A percentile compares a stretch with the other conserved stretches of the same genome.
phyloP scores from a whole-genome alignment of 2,113 vertebrate species.

The Elanus axillaris region DNA sequence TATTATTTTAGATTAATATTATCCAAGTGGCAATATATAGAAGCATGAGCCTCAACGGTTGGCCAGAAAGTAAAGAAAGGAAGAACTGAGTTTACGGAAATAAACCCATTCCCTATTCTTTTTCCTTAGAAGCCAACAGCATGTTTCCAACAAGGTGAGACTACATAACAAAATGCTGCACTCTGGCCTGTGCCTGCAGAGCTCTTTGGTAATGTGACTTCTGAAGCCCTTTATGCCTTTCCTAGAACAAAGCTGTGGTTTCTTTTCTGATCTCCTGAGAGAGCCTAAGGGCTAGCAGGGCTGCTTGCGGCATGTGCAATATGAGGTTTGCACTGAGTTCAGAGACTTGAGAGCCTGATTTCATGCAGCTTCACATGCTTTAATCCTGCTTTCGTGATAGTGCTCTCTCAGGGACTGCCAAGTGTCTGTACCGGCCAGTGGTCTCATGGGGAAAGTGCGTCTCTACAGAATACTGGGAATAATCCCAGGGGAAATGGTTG shows the following conservation, averaged over 20 bases:
- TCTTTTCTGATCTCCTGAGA: constrained; percentile 10
- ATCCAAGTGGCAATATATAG: background rate
- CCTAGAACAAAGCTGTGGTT: background rate
- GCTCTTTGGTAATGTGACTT: constrained; percentile 17
- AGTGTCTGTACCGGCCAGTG: background rate
- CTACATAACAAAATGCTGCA: constrained; percentile 26
- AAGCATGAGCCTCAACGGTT: background rate
- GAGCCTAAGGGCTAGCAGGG: background rate
- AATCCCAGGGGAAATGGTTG: background rate
- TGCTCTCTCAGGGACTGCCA: background rate
- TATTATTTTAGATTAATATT: background rate
- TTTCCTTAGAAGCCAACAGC: background rate
- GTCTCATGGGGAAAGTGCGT: background rate
- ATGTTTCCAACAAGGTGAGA: background rate
- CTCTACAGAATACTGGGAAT: background rate
- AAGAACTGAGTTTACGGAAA: background rate
- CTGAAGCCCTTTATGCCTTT: background rate
- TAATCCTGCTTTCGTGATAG: background rate
- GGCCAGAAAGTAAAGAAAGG: background rate
- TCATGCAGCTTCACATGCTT: background rate
- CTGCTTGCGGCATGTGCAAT: background rate
- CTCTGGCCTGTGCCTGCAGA: constrained; percentile 8
- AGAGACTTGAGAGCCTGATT: background rate
- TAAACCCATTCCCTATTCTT: background rate
- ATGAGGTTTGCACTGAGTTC: background rate